Base-by-base conservation (phyloP, 2,113 vertebrate genomes). In the Barnardius zonarius region DNA sequence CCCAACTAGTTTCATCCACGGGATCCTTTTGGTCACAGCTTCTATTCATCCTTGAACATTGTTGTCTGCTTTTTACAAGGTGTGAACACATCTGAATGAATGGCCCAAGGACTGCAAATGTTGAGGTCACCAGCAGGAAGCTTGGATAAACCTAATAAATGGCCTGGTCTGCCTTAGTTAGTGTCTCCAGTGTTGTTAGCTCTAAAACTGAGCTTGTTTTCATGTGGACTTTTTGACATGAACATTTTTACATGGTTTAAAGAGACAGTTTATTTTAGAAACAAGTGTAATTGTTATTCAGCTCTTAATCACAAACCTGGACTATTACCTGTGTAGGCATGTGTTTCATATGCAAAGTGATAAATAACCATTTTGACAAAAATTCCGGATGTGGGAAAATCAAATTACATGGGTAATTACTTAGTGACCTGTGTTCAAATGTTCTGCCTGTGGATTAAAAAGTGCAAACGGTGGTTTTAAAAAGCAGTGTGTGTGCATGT, bases 341-440 rank as follows among this genome's bases (percentile, higher is more conserved):
- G 9, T 37, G 31, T 49, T 95, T 77, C 43, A 7, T 63, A 15
- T 72, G 63, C 6, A 15, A 39, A 73, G 35, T 73, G 1, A 43
- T 75, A 55, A 86, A 84, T 70, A 78, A 54, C 19, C 8, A 48
- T 68, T 89, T 82, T 61, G 69, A 72, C n/a, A 81, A 80, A 83
- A 80, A 55, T 37, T 68, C 22, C 83, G 66, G 19, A 49, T 63
- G 54, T 8, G 39, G 24, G 11, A 55, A 89, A 75, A 81, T 6
- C 33, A 62, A 63, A 66, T 28, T 4, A 30, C 11, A 5, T 43
- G 37, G 39, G 11, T 44, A 62, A 33, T 61, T 79, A 49, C 63
- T 73, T 52, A 44, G 22, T n/a, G 49, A 49, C 64, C 54, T 64
- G 33, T 51, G 55, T 51, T 72, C 0, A 1, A 39, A 1, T 39